Evolutionary conservation across 2,113 vertebrate genomes (phyloP).

Genomic region (Bufo bufo): DNA sequence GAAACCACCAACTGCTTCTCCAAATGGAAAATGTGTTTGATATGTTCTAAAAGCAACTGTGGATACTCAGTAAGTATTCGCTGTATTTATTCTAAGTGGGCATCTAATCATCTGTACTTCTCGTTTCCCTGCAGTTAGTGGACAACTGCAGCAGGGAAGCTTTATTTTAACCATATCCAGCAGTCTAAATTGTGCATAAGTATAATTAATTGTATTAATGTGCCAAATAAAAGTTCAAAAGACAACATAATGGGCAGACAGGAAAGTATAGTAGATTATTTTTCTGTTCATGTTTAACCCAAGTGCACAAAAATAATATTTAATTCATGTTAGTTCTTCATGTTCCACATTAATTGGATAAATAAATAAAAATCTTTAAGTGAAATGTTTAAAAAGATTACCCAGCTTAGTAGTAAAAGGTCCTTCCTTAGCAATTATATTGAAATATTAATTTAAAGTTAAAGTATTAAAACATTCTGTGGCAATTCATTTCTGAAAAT

Average conservation of each 20-base stretch:
- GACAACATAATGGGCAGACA: not conserved
- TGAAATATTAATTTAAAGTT: too few relatives aligned
- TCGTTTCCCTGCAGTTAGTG: not conserved
- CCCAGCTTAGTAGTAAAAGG: too few relatives aligned
- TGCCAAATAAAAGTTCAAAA: not conserved
- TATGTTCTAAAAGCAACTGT: constrained; percentile 19
- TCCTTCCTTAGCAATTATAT: too few relatives aligned
- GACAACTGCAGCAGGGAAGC: not conserved
- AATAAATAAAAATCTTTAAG: not conserved
- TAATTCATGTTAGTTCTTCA: not conserved
- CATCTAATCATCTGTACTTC: constrained; percentile 10
- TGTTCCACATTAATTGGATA: not conserved
- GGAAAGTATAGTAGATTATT: not conserved
- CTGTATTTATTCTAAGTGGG: constrained; percentile 4
- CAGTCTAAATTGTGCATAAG: constrained; percentile 2
- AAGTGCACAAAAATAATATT: not conserved
- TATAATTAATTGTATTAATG: constrained; percentile 7
- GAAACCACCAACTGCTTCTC: constrained; percentile 2
- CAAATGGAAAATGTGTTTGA: not conserved
- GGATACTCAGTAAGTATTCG: not conserved
- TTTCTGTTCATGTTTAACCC: not conserved
- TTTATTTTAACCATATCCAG: constrained; percentile 19
- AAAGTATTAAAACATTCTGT: too few relatives aligned
- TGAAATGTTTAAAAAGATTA: not conserved
- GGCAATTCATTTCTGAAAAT: too few relatives aligned